These are phyloP conservation scores for Prosapia bicincta DNA, from an alignment of 2,888 invertebrate species.

Conservation along the genomic window DNA sequence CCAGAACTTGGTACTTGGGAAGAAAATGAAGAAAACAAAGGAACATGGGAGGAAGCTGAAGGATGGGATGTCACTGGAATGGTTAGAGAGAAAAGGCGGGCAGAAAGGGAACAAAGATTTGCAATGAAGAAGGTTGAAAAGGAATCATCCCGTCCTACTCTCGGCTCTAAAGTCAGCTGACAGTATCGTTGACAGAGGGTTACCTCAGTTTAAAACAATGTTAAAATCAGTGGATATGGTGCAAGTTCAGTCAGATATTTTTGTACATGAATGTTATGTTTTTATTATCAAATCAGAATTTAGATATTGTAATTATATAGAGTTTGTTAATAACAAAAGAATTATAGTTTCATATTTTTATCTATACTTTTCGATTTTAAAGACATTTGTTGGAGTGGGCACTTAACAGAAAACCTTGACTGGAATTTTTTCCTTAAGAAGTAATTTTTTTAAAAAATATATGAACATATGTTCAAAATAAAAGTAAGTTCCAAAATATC, in stretches of 20 bases:
- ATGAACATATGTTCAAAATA: too few species aligned
- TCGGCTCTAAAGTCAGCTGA: conserved; percentile 26
- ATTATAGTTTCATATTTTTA: too few species aligned
- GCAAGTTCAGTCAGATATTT: not conserved
- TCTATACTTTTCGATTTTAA: too few species aligned
- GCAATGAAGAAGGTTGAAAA: conserved; percentile 10
- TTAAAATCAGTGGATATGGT: not conserved
- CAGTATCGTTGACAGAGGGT: not conserved
- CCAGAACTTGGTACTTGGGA: conserved; percentile 54
- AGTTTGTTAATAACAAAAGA: too few species aligned
- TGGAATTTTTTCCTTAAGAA: too few species aligned
- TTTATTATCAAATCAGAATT: too few species aligned
- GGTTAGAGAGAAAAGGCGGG: conserved; percentile 33
- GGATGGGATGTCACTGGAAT: conserved; percentile 35
- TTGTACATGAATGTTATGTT: not conserved
- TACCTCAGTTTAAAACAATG: not conserved
- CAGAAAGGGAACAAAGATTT: conserved; percentile 39
- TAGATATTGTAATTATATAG: too few species aligned
- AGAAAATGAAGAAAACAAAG: conserved; percentile 48
- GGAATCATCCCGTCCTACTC: conserved; percentile 9
- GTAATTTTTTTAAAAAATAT: too few species aligned
- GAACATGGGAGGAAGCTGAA: conserved; percentile 50
- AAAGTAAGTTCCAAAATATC: too few species aligned
- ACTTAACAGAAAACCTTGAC: too few species aligned
- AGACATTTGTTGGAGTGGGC: too few species aligned